Base-by-base conservation (phyloP, 2,797 vertebrate genomes). In the Trachurus trachurus region DNA sequence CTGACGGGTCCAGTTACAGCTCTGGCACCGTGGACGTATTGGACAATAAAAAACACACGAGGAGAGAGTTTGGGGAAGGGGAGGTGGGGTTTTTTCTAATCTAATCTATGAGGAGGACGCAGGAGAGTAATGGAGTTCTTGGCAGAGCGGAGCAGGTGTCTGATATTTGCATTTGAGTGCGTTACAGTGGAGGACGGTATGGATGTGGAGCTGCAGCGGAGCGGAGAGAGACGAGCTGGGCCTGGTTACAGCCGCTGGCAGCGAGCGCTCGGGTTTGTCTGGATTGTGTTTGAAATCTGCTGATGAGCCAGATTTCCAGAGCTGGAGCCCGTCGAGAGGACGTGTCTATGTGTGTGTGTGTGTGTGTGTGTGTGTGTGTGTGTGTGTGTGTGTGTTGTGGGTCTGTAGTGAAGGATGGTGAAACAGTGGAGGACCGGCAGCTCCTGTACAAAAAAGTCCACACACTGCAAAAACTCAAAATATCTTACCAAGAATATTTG, bases 231-330 rank as follows among this genome's bases (percentile, higher is more conserved):
- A 21, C 47, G 44, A 62, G 47, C 84, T 73, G 71, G 67, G 50
- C 17, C 73, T 67, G 19, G n/a, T 76, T 78, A 59, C 42, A 50
- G n/a, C 31, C 73, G 47, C 26, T 87, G 76, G 85, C 83, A 69
- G 4, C 54, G 17, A 26, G 26, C 26, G 26, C 6, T 45, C 10
- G 42, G 3, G 26, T 56, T 76, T 47, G 85, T 85, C 87, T 90
- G 86, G 77, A 79, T 64, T 58, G 64, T 26, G 34, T 89, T 83
- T 80, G 63, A 58, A 81, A 71, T 44, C 2, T 64, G 60, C 65
- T 45, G 70, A 66, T 45, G 74, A 63, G 84, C 87, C 78, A 87
- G 76, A n/a, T 88, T 87, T 89, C 86, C 88, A 81, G 77, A 0
- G 73, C 44, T 1, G 37, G 69, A 87, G 80, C 58, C 81, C 47